Conservation (phyloP, 2,113 vertebrate species). For the Triplophysa tibetana region DNA sequence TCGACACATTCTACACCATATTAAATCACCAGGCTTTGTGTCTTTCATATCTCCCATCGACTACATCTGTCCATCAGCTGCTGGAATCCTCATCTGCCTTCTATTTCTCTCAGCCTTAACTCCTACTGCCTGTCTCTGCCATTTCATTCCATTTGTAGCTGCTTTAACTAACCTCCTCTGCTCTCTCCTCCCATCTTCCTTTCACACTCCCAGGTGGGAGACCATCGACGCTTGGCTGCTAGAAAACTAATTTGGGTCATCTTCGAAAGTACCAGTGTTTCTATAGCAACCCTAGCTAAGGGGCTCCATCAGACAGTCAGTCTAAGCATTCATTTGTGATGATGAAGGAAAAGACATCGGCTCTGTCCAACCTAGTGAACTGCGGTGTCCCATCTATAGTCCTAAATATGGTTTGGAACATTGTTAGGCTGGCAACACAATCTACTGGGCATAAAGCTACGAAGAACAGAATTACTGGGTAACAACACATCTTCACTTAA, state of each 20-base stretch:
- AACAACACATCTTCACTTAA: neutral
- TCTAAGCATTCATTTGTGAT: constrained; percentile 22
- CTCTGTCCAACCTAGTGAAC: neutral
- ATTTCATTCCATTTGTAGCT: constrained; percentile 30
- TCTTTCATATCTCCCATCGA: constrained; percentile 6
- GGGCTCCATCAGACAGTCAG: constrained; percentile 21
- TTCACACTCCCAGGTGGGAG: constrained; percentile 50
- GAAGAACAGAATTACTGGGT: neutral
- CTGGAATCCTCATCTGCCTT: constrained; percentile 12
- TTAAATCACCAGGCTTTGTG: constrained; percentile 20
- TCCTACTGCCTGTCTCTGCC: neutral
- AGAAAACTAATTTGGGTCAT: constrained; percentile 76
- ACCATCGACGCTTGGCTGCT: constrained; percentile 65
- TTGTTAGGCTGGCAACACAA: neutral
- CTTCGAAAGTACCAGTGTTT: constrained; percentile 62
- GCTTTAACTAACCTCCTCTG: constrained; percentile 35
- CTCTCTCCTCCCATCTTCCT: constrained; percentile 25
- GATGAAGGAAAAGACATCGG: constrained; percentile 27
- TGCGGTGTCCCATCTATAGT: neutral
- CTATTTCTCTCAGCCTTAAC: neutral
- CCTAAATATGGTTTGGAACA: neutral
- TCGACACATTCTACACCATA: constrained; percentile 4
- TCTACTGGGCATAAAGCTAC: neutral
- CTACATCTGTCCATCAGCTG: constrained; percentile 18
- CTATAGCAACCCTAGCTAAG: constrained; percentile 68